phyloP scores from a whole-genome alignment of 1,140 invertebrate genomes.

The Hesperophylax magnus region DNA sequence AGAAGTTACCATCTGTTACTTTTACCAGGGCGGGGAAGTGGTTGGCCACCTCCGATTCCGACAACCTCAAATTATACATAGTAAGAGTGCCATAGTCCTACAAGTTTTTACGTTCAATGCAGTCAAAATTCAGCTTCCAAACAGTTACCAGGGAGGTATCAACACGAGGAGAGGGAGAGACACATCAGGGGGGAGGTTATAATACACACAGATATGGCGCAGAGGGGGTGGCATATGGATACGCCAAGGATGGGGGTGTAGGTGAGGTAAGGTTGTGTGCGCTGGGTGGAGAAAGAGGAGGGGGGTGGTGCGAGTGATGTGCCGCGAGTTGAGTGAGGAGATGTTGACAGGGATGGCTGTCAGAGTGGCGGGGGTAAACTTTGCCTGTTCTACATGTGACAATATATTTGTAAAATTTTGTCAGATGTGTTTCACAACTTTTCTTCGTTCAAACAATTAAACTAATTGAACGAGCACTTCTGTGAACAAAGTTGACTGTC shows the following conservation, averaged over 20 bases:
- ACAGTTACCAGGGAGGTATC: not conserved
- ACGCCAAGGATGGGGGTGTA: not conserved
- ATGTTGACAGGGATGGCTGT: slow-evolving; percentile 29
- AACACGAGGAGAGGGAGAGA: not conserved
- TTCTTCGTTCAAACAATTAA: too few relatives aligned
- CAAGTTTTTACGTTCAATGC: too few relatives aligned
- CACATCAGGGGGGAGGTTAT: not conserved
- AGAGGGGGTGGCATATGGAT: not conserved
- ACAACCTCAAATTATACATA: too few relatives aligned
- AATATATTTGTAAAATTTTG: not conserved
- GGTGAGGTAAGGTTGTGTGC: not conserved
- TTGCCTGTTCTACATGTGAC: not conserved
- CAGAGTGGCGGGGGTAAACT: not conserved
- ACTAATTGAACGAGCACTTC: too few relatives aligned
- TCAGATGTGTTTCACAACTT: too few relatives aligned
- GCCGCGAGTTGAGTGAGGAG: not conserved
- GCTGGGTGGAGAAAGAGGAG: not conserved
- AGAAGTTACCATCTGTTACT: too few relatives aligned
- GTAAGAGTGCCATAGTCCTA: too few relatives aligned
- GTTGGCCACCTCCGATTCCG: too few relatives aligned
- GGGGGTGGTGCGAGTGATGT: not conserved
- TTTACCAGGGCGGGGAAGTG: too few relatives aligned
- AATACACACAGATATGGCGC: not conserved
- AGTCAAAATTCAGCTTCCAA: not conserved
- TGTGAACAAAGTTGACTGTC: too few relatives aligned